Conservation (phyloP, 2,888 invertebrate species). For the Minunthozetes semirufus region DNA sequence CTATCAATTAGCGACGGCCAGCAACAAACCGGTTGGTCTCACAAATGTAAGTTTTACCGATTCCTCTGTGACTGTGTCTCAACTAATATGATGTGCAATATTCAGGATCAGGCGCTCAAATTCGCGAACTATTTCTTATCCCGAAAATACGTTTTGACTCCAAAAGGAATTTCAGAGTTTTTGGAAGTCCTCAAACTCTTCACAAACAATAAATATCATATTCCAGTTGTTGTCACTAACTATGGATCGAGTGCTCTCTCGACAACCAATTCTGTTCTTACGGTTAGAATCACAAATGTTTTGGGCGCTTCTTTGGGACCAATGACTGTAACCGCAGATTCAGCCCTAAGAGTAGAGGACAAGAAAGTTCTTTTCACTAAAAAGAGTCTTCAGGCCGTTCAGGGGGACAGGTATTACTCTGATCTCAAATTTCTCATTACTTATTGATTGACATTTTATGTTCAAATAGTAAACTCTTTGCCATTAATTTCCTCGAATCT, state of each 20-base stretch:
- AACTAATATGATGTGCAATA: background rate
- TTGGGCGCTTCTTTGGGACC: slow-evolving; percentile 57
- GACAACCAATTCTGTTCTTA: slow-evolving; percentile 62
- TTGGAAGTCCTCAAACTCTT: slow-evolving; percentile 68
- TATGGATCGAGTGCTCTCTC: slow-evolving; percentile 71
- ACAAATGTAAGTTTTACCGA: slow-evolving; percentile 46
- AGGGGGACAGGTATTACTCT: slow-evolving; percentile 40
- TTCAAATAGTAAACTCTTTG: slow-evolving; percentile 54
- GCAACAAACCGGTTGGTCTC: slow-evolving; percentile 63
- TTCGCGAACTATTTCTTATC: slow-evolving; percentile 83
- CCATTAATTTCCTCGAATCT: slow-evolving; percentile 66
- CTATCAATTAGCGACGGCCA: slow-evolving; percentile 57
- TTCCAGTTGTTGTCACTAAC: slow-evolving; percentile 76
- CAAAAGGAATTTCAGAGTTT: slow-evolving; percentile 72
- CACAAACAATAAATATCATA: slow-evolving; percentile 61
- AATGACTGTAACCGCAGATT: slow-evolving; percentile 63
- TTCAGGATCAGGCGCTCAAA: slow-evolving; percentile 71
- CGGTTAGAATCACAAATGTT: slow-evolving; percentile 50
- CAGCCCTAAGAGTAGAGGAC: slow-evolving; percentile 64
- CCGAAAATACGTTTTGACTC: slow-evolving; percentile 76
- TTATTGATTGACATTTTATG: too few species aligned
- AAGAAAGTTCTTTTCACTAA: slow-evolving; percentile 66
- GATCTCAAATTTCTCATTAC: background rate
- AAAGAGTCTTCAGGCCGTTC: slow-evolving; percentile 51
- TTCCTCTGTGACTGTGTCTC: background rate